Evolutionary conservation across 2,797 vertebrate species (phyloP).

Genomic region (Rousettus madagascariensis): DNA sequence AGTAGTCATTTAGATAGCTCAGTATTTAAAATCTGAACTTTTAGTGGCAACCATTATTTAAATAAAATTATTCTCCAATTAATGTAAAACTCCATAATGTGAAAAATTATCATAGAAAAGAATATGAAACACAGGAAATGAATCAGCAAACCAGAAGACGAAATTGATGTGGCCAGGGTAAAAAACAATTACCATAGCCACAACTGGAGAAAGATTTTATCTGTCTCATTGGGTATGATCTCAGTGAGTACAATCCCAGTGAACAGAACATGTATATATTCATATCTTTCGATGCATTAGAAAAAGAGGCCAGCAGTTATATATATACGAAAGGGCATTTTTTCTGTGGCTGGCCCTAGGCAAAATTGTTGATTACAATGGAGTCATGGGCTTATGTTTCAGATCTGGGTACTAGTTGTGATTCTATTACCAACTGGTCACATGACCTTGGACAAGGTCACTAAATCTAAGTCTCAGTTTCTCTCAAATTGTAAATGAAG

Average conservation of each 20-base stretch:
- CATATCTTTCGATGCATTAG: slow-evolving; percentile 8
- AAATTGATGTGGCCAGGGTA: slow-evolving; percentile 47
- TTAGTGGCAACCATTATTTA: not conserved
- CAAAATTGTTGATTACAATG: not conserved
- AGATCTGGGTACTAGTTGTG: not conserved
- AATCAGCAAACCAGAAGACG: slow-evolving; percentile 65
- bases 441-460: not conserved
- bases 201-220: slow-evolving; percentile 53
- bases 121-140: slow-evolving; percentile 66
- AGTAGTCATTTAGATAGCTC: not conserved
- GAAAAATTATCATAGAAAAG: slow-evolving; percentile 41
- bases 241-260: slow-evolving; percentile 34
- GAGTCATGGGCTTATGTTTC: not conserved
- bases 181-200: slow-evolving; percentile 53
- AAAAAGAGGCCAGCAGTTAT: not conserved
- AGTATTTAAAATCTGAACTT: slow-evolving; percentile 50
- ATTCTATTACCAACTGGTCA: not conserved
- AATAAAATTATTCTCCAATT: slow-evolving; percentile 34
- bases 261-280: not conserved
- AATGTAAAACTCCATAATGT: not conserved
- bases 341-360: not conserved
- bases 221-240: slow-evolving; percentile 40
- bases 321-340: not conserved
- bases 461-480: not conserved
- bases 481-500: not conserved